These are phyloP conservation scores for Kryphioiulus occultus DNA, from an alignment of 2,888 invertebrate species.

Conservation along the genomic window DNA sequence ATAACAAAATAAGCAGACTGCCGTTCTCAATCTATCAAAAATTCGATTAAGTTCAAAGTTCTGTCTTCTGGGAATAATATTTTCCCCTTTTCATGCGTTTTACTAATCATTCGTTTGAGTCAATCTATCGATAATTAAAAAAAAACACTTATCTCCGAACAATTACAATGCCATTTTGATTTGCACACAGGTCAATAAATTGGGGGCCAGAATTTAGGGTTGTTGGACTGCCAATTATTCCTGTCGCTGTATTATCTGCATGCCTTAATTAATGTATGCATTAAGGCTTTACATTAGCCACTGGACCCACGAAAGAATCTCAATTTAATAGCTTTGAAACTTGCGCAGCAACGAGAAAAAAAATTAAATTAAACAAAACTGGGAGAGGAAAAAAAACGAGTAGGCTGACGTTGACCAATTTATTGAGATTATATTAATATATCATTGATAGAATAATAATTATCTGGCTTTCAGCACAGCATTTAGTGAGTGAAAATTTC, in stretches of 20 bases:
- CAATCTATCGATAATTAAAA: neutral
- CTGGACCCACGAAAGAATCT: neutral
- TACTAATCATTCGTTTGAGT: neutral
- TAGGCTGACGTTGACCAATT: slow-evolving; percentile 6
- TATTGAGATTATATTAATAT: neutral
- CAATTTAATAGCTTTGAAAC: slow-evolving; percentile 7
- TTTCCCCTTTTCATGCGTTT: neutral
- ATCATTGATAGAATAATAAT: slow-evolving; percentile 19
- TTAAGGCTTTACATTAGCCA: neutral
- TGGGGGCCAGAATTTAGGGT: neutral
- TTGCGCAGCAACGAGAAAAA: neutral
- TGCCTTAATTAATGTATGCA: neutral
- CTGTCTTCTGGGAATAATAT: neutral
- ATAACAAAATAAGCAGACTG: no score
- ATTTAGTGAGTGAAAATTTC: neutral
- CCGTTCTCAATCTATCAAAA: neutral
- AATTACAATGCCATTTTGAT: neutral
- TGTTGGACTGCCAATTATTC: neutral
- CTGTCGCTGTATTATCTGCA: neutral
- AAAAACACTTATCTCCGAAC: neutral
- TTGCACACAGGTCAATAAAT: slow-evolving; percentile 3
- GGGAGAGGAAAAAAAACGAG: neutral
- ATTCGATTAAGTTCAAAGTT: neutral
- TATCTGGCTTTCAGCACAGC: neutral
- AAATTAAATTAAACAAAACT: neutral